Conservation (phyloP, 2,113 vertebrate species). For the Eulemur macaco region DNA sequence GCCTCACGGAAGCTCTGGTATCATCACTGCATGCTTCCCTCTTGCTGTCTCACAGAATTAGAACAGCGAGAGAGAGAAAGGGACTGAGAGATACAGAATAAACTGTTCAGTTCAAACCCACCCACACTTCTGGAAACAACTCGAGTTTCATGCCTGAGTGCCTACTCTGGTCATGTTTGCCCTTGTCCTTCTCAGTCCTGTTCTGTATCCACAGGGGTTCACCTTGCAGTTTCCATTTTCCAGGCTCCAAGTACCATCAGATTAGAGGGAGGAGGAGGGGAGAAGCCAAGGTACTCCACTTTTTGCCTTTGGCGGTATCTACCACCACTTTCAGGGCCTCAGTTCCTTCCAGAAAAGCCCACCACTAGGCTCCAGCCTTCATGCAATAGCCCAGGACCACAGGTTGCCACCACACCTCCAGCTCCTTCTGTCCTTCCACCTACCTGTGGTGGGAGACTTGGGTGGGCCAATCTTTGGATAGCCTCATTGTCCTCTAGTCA, state of each 20-base stretch:
- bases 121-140: neutral
- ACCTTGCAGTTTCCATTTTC: neutral
- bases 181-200: neutral
- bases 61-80: neutral
- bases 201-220: neutral
- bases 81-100: neutral
- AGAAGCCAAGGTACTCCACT: neutral
- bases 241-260: neutral
- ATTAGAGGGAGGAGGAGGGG: neutral
- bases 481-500: neutral
- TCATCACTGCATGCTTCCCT: neutral
- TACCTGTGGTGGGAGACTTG: no score
- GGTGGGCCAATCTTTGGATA: neutral
- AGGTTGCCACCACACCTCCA: neutral
- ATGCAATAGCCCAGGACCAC: neutral
- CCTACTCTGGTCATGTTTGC: neutral
- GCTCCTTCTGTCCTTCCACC: neutral
- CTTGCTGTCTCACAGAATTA: neutral
- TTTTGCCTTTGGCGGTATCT: neutral
- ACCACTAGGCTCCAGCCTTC: neutral
- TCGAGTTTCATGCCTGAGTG: neutral
- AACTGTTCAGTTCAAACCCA: neutral
- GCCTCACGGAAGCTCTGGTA: neutral
- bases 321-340: neutral
- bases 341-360: neutral